These are phyloP conservation scores for Pteria penguin DNA, from an alignment of 2,888 invertebrate genomes.

Conservation along the genomic window DNA sequence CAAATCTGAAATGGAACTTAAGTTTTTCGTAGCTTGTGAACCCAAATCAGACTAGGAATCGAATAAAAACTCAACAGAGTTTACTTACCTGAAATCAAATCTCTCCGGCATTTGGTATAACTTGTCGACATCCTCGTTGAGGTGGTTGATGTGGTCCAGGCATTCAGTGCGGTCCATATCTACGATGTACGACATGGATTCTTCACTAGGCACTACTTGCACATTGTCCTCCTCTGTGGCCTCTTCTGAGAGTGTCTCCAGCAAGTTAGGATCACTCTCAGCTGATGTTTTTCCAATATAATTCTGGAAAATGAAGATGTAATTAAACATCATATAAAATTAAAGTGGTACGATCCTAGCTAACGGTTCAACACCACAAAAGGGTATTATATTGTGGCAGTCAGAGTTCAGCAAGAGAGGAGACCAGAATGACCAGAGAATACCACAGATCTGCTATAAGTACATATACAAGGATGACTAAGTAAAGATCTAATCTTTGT, in stretches of 20 bases:
- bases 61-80: neutral
- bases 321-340: neutral
- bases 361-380: too few species aligned
- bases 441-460: too few species aligned
- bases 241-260: neutral
- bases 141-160: constrained; percentile 33
- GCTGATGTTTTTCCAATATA: constrained; percentile 25
- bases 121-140: constrained; percentile 63
- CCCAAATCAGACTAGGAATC: neutral
- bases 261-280: neutral
- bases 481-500: too few species aligned
- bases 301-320: constrained; percentile 29
- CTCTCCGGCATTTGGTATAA: constrained; percentile 51
- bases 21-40: too few species aligned
- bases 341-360: too few species aligned
- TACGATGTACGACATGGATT: constrained; percentile 8
- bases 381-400: too few species aligned
- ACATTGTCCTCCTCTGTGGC: constrained; percentile 7
- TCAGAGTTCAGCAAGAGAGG: too few species aligned
- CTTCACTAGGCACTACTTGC: neutral
- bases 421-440: too few species aligned
- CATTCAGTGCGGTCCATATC: constrained; percentile 40
- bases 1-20: neutral
- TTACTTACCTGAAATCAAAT: constrained; percentile 39
- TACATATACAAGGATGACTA: too few species aligned